A percentile compares a stretch with the other conserved stretches of the same genome.
phyloP scores from a whole-genome alignment of 2,113 vertebrate species.

The Heterotilapia buettikoferi region DNA sequence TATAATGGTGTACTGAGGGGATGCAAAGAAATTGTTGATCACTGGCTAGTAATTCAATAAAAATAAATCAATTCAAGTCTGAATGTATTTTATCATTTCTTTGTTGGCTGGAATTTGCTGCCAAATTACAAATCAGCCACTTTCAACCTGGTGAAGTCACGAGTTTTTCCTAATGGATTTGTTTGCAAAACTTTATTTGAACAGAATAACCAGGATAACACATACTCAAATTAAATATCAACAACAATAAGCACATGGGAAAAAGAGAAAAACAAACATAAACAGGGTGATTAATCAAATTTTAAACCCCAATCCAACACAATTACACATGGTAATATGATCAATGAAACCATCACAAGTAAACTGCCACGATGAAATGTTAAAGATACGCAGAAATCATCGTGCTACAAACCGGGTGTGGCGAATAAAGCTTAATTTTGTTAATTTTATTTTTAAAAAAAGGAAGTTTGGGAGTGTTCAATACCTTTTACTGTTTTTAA shows the following conservation, averaged over 20 bases:
- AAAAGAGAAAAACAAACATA: not conserved
- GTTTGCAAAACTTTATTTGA: slow-evolving; percentile 31
- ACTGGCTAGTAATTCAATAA: slow-evolving; percentile 61
- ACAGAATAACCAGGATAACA: slow-evolving; percentile 2
- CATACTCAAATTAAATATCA: slow-evolving; percentile 24
- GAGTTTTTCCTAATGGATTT: not conserved
- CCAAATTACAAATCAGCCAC: not conserved
- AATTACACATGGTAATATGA: slow-evolving; percentile 4
- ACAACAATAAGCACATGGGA: slow-evolving; percentile 2
- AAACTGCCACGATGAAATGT: not conserved
- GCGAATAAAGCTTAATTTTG: not conserved
- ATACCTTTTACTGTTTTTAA: not conserved
- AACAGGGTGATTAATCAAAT: not conserved
- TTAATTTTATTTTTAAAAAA: rapidly evolving
- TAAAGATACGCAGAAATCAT: not conserved
- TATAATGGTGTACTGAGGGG: slow-evolving; percentile 20
- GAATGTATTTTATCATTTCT: not conserved
- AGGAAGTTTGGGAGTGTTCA: not conserved
- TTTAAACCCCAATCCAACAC: slow-evolving; percentile 13
- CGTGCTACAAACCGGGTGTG: not conserved
- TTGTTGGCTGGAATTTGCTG: not conserved
- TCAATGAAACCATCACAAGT: not conserved
- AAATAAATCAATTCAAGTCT: slow-evolving; percentile 11
- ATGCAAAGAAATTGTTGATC: slow-evolving; percentile 34
- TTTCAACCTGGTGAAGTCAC: not conserved